Evolutionary conservation across 2,797 vertebrate species (phyloP).

Genomic region (Muscicapa comitata): DNA sequence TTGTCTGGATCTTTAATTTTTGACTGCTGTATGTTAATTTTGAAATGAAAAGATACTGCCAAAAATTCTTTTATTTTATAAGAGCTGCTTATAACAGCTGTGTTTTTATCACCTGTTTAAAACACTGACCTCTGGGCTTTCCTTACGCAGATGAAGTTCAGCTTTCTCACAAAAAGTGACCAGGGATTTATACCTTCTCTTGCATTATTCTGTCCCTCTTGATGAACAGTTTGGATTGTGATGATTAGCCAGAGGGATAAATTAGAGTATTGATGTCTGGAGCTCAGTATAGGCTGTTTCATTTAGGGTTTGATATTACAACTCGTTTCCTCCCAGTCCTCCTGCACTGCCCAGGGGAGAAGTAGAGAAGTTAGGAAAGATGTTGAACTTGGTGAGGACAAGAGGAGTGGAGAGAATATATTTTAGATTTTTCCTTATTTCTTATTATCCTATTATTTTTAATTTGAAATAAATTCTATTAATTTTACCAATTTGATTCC

Average conservation of each 20-base stretch:
- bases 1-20: not conserved
- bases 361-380: not conserved
- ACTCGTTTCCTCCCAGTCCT: not conserved
- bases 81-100: not conserved
- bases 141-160: not conserved
- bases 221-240: not conserved
- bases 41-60: not conserved
- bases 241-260: not conserved
- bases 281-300: not conserved
- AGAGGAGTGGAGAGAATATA: fast-evolving
- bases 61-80: not conserved
- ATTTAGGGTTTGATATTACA: not conserved
- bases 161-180: not conserved
- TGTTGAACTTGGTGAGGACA: not conserved
- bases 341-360: not conserved
- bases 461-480: not conserved
- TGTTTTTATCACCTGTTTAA: not conserved
- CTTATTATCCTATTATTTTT: not conserved
- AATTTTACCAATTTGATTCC: not conserved
- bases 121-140: not conserved
- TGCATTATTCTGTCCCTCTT: not conserved
- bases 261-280: not conserved
- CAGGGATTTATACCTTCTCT: not conserved
- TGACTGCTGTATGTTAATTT: not conserved
- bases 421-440: not conserved